Evolutionary conservation across 2,888 invertebrate genomes (phyloP).

Genomic region (Nysson spinosus): DNA sequence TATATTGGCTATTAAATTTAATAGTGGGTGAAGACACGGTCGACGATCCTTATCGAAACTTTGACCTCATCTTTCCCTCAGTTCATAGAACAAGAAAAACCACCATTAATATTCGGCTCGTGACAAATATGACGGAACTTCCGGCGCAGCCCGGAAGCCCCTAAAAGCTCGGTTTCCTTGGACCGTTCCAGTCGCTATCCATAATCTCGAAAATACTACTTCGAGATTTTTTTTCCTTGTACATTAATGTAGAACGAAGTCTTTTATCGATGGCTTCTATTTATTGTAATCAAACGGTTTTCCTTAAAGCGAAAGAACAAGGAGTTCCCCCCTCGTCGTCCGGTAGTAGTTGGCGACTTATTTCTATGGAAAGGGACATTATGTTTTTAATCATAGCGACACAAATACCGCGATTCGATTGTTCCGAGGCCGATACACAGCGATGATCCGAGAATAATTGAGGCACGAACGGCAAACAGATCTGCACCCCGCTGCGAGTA

Average conservation of each 20-base stretch:
- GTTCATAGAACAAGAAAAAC: conserved; percentile 56
- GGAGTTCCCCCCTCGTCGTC: background rate
- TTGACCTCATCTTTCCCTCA: conserved; percentile 9
- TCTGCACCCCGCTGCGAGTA: conserved; percentile 54
- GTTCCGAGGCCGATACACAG: conserved; percentile 68
- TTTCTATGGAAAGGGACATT: conserved; percentile 35
- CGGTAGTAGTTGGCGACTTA: conserved; percentile 2
- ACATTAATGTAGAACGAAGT: too few species aligned
- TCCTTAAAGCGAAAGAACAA: too few species aligned
- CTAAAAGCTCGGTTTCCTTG: conserved; percentile 60
- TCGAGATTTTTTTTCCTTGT: conserved; percentile 1
- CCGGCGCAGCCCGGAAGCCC: conserved; percentile 67
- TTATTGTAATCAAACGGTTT: too few species aligned
- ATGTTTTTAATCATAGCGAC: conserved; percentile 57
- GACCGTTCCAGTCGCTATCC: conserved; percentile 20
- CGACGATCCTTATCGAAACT: conserved; percentile 46
- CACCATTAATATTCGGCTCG: conserved; percentile 48
- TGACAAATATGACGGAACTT: conserved; percentile 74
- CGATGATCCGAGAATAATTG: conserved; percentile 77
- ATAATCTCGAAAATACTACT: background rate
- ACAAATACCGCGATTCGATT: conserved; percentile 59
- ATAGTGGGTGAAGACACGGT: conserved; percentile 59
- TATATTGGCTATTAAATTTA: conserved; percentile 70
- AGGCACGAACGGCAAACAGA: conserved; percentile 76
- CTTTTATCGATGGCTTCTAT: too few species aligned